Evolutionary conservation across 2,888 invertebrate species (phyloP).

Genomic region (Prosopocoilus inquinatus): DNA sequence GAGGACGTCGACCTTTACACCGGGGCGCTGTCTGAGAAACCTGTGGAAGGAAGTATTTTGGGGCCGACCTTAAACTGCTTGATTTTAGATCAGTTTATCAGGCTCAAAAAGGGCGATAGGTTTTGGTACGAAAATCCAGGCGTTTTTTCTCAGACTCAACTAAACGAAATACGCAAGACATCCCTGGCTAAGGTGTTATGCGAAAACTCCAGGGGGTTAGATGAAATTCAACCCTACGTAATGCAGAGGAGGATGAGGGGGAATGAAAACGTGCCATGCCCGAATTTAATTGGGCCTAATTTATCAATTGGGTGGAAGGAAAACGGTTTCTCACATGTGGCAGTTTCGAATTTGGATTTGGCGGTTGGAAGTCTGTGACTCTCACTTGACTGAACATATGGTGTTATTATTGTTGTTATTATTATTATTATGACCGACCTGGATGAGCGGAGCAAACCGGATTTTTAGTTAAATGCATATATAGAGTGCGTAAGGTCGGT

Average conservation of each 20-base stretch:
- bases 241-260: slow-evolving; percentile 62
- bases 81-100: slow-evolving; percentile 79
- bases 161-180: slow-evolving; percentile 76
- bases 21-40: slow-evolving; percentile 80
- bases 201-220: slow-evolving; percentile 69
- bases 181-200: slow-evolving; percentile 74
- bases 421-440: not conserved
- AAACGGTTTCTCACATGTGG: slow-evolving; percentile 8
- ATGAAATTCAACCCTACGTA: slow-evolving; percentile 62
- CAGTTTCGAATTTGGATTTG: slow-evolving; percentile 16
- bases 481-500: slow-evolving; percentile 10
- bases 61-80: slow-evolving; percentile 86
- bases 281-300: slow-evolving; percentile 58
- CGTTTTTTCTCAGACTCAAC: slow-evolving; percentile 72
- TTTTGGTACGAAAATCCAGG: slow-evolving; percentile 85
- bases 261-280: slow-evolving; percentile 65
- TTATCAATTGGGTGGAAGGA: slow-evolving; percentile 59
- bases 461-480: slow-evolving; percentile 12
- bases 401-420: slow-evolving; percentile 3
- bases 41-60: slow-evolving; percentile 67
- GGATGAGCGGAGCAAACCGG: slow-evolving; percentile 3
- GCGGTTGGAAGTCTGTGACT: slow-evolving; percentile 8
- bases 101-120: slow-evolving; percentile 78
- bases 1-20: slow-evolving; percentile 88
- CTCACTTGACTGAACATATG: slow-evolving; percentile 11